These are phyloP conservation scores for Hylyphantes graminicola DNA, from an alignment of 1,140 invertebrate genomes.

Conservation along the genomic window DNA sequence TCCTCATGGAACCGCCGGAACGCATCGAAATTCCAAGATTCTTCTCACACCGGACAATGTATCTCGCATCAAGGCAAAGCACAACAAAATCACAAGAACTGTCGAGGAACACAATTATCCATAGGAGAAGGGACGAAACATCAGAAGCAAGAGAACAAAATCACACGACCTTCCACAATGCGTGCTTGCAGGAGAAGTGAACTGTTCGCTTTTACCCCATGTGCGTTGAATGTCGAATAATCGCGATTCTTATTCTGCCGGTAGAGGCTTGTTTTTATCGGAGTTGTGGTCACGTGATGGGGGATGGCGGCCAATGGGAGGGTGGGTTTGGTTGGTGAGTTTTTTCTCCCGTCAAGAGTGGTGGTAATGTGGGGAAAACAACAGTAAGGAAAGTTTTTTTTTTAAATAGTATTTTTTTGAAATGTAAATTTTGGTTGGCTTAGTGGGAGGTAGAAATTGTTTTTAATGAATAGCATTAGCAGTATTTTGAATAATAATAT, in stretches of 20 bases:
- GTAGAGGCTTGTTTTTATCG: constrained; percentile 40
- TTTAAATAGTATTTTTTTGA: too few species aligned
- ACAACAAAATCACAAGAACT: too few species aligned
- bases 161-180: neutral
- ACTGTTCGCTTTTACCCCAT: neutral
- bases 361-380: too few species aligned
- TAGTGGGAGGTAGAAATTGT: too few species aligned
- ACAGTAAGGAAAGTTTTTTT: too few species aligned
- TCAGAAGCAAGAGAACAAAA: neutral
- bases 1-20: constrained; percentile 47
- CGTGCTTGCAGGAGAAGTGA: neutral
- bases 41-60: constrained; percentile 28
- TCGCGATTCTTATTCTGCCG: constrained; percentile 28
- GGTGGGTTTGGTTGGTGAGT: constrained; percentile 37
- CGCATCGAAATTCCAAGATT: constrained; percentile 46
- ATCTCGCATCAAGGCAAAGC: neutral
- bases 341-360: constrained; percentile 14
- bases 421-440: too few species aligned
- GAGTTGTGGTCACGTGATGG: constrained; percentile 28
- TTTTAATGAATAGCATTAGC: too few species aligned
- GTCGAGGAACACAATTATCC: too few species aligned
- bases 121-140: too few species aligned
- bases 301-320: constrained; percentile 43
- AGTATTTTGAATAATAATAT: too few species aligned
- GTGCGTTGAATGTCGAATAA: constrained; percentile 8